Evolutionary conservation across 2,888 invertebrate species (phyloP), one percentile per base, ranked within the genome.

Genomic region (Melieria picta): DNA sequence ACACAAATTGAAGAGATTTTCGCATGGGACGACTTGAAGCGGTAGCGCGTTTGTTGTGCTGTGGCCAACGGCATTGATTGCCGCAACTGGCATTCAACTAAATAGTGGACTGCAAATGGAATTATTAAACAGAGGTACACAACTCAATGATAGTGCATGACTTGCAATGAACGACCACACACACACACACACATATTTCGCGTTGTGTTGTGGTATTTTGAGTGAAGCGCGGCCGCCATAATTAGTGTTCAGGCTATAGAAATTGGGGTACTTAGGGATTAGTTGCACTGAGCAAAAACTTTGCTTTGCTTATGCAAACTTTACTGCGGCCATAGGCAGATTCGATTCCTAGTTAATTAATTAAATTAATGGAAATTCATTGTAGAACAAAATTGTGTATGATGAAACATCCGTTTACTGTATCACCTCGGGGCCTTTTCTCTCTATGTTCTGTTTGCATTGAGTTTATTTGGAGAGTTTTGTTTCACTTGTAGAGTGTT

Each of bases 91-190:
- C 16, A 5, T 43, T 11, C 30, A 30, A 30, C 30, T 30, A 30
- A 30, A 30, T 30, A 30, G 30, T 30, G 30, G 2, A 64, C 13
- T 6, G 7, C 43, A 61, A 42, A 42, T 61, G 6, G 4, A 42
- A 61, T 43, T 30, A 61, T 30, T 57, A 2, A n/a, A 30, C 30
- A 57, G 7, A 62, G 2, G 43, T 42, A 65, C 65, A 65, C 56
- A 57, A 67, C 50, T 60, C 67, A 67, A 67, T 67, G 67, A 58
- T 58, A 60, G 48, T 47, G 48, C 67, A 60, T 67, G 67, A 67
- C 67, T 67, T 67, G 67, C 67, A 67, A 11, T 61, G 43, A 5
- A 46, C 45, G 5, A 7, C 2, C 52, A 7, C 52, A 52, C 52
- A 11, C 5, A 9, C 6, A 52, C 30, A 30, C 30, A 30, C 30